phyloP scores from a whole-genome alignment of 1,140 invertebrate genomes.

The Trichomalopsis sarcophagae region DNA sequence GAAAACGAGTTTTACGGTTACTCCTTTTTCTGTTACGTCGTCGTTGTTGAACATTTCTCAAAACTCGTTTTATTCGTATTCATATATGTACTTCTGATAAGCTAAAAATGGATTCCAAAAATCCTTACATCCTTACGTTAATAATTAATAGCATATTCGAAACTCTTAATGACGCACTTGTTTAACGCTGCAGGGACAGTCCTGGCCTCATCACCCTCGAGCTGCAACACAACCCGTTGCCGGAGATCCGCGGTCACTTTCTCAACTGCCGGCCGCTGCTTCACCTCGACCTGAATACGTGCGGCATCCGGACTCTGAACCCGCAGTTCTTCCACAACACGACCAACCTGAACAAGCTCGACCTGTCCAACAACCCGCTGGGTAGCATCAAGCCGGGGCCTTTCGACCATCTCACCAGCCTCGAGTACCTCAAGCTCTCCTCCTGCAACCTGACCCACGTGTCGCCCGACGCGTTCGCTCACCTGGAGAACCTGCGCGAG shows the following conservation, averaged over 20 bases:
- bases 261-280: slow-evolving; percentile 80
- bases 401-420: slow-evolving; percentile 79
- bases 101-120: too few species aligned
- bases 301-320: slow-evolving; percentile 77
- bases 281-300: slow-evolving; percentile 81
- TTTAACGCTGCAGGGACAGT: slow-evolving; percentile 77
- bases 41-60: too few species aligned
- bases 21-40: slow-evolving; percentile 39
- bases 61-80: too few species aligned
- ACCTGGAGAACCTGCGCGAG: slow-evolving; percentile 78
- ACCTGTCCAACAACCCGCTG: slow-evolving; percentile 83
- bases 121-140: too few species aligned
- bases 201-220: slow-evolving; percentile 82
- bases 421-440: slow-evolving; percentile 81
- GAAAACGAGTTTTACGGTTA: not conserved
- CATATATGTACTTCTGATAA: too few species aligned
- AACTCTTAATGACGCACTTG: not conserved
- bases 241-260: slow-evolving; percentile 79
- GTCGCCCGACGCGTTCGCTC: slow-evolving; percentile 76
- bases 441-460: slow-evolving; percentile 79
- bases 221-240: slow-evolving; percentile 81
- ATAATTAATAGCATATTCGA: slow-evolving; percentile 27
- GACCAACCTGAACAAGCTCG: slow-evolving; percentile 79
- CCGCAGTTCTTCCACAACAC: slow-evolving; percentile 81
- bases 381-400: slow-evolving; percentile 75